Evolutionary conservation across 2,113 vertebrate species (phyloP), one percentile per base, ranked within the genome.

Genomic region (Gambusia affinis): DNA sequence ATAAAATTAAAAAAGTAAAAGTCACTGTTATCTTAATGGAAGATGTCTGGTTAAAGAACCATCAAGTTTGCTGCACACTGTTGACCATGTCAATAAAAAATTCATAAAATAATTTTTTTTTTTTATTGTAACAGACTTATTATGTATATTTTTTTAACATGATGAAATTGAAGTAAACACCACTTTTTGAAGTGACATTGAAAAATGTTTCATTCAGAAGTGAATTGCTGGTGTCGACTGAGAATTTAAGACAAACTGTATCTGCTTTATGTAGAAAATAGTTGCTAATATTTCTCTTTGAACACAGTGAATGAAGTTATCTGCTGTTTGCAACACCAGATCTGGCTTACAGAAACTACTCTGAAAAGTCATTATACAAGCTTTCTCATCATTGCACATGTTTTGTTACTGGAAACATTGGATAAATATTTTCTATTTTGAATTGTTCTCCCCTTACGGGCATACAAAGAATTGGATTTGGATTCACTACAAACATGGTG

Each of bases 1-100:
- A 74, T 19, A 35, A 72, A 64, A 70, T 44, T 64, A 39, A 76
- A 47, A 57, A 33, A 24, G 3, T 22, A 29, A 64, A 60, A 27
- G 31, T 72, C 30, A 19, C 42, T 70, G 30, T 24, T 54, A 8
- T 51, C 47, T 44, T 14, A 14, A 4, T 54, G 47, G 22, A 54
- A 54, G 47, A 22, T 54, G 42, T 4, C 4, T 4, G 4, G 42
- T 44, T 44, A 44, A 19, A 47, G 44, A 17, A 47, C 17, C 44
- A 4, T 47, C 19, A 17, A 19, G 17, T 19, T 47, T 47, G 44
- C 44, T 19, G 5, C 44, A 19, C 4, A 47, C 15, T 6, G 3
- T 19, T 57, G 51, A n/a, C 51, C 19, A n/a, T 24, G 51, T 57
- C n/a, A 5, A 57, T 57, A 57, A 24, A 8, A 22, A 57, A 24